These are phyloP conservation scores for Dreissena polymorpha DNA, from an alignment of 1,140 invertebrate genomes.

Conservation along the genomic window DNA sequence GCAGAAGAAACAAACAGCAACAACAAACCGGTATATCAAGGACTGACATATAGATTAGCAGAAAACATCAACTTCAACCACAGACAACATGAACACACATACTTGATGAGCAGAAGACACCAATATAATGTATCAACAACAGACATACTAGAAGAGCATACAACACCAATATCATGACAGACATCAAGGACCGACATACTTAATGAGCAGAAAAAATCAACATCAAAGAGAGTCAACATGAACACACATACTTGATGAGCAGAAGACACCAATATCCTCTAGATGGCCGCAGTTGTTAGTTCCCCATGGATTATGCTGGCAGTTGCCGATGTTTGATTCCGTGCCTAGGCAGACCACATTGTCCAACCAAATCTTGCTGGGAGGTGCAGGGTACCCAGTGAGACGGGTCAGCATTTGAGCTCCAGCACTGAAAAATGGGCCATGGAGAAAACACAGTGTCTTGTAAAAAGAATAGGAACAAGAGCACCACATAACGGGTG, in stretches of 20 bases:
- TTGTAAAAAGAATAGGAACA: too few relatives aligned
- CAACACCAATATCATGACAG: neutral
- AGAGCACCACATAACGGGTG: too few relatives aligned
- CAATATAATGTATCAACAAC: slow-evolving; percentile 86
- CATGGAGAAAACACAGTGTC: too few relatives aligned
- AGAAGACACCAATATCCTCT: slow-evolving; percentile 88
- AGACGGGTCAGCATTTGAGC: slow-evolving; percentile 37
- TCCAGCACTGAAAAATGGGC: slow-evolving; percentile 39
- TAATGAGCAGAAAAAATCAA: neutral
- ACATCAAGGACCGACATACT: neutral
- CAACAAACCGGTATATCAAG: too few relatives aligned
- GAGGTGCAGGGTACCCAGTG: slow-evolving; percentile 15
- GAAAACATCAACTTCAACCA: neutral
- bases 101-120: slow-evolving; percentile 82
- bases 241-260: slow-evolving; percentile 64
- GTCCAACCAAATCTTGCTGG: slow-evolving; percentile 86
- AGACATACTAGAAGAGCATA: slow-evolving; percentile 19
- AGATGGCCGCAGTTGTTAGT: slow-evolving; percentile 85
- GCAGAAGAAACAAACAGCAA: slow-evolving; percentile 86
- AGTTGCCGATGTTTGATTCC: slow-evolving; percentile 84
- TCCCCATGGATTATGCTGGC: slow-evolving; percentile 86
- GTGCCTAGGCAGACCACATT: slow-evolving; percentile 86
- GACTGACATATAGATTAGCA: neutral
- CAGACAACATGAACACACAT: neutral
- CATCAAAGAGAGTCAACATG: neutral